Base-by-base conservation (phyloP, 2,797 vertebrate genomes). In the Falco naumanni region DNA sequence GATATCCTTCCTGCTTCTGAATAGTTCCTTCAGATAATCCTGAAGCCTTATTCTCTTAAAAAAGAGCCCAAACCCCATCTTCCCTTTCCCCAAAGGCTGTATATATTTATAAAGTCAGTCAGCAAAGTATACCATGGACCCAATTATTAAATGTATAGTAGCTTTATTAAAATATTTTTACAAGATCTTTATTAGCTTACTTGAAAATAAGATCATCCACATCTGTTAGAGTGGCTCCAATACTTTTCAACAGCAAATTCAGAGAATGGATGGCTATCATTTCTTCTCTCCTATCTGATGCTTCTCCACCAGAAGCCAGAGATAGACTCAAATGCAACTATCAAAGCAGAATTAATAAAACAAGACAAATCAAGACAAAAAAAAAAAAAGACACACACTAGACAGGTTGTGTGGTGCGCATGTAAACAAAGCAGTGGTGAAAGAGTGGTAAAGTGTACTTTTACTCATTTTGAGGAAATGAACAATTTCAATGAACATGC, bases 141-240 rank as follows among this genome's bases (percentile, higher is more conserved):
- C 13, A 60, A 14, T n/a, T 28, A 71, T 6, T 61, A 51, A n/a
- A 15, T 10, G 5, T 16, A 31, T 0, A 84, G 17, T 7, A 72
- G 8, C 13, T 69, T 76, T 28, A 76, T 17, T n/a, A 13, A 43
- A 87, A 29, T 50, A 43, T 45, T 45, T 45, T 18, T 18, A 45
- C 2, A 45, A 18, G 17, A 45, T 45, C 43, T 45, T 19, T 4
- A 54, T 29, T 24, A 5, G 10, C 98, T 99, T 97, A 99, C 99
- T 99, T 99, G 97, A 99, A 99, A 96, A 99, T 98, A 68, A 99
- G 97, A 96, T 99, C 99, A 34, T 99, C 99, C 16, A 99, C 99
- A 8, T 99, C 99, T 2, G 99, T 99, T 69, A 99, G 98, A 6
- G 99, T 99, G 39, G 99, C 99, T 28, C 99, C 99, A 41, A 99